Evolutionary conservation across 2,888 invertebrate genomes (phyloP).

Genomic region (Gortyna flavago): DNA sequence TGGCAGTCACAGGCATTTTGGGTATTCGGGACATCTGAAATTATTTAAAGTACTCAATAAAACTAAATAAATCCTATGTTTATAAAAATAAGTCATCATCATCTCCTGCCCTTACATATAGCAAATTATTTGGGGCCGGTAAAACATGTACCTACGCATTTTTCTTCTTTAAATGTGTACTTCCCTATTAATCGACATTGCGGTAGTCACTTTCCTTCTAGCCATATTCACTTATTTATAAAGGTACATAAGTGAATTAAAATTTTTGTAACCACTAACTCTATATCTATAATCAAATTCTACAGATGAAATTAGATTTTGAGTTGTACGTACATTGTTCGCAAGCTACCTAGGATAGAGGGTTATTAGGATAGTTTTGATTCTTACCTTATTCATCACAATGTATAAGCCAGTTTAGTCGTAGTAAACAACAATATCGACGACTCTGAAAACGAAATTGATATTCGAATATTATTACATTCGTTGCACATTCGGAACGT

Average conservation of each 20-base stretch:
- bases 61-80: not conserved
- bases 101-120: not conserved
- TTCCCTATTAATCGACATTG: not conserved
- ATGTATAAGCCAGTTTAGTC: slow-evolving; percentile 15
- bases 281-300: not conserved
- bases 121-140: no score
- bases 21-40: slow-evolving; percentile 88
- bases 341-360: not conserved
- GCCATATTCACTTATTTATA: not conserved
- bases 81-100: not conserved
- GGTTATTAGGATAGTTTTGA: no score
- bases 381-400: slow-evolving; percentile 60
- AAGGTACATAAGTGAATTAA: no score
- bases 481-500: slow-evolving; percentile 8
- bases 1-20: slow-evolving; percentile 77
- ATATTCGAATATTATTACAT: not conserved
- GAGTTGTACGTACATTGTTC: not conserved
- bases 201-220: not conserved
- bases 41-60: slow-evolving; percentile 27
- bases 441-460: slow-evolving; percentile 41
- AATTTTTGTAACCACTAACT: not conserved
- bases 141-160: not conserved
- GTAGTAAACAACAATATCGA: slow-evolving; percentile 2
- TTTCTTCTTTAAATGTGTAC: not conserved
- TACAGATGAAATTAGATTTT: not conserved